Conservation (phyloP, 2,888 invertebrate genomes). For the Eupithecia inturbata region DNA sequence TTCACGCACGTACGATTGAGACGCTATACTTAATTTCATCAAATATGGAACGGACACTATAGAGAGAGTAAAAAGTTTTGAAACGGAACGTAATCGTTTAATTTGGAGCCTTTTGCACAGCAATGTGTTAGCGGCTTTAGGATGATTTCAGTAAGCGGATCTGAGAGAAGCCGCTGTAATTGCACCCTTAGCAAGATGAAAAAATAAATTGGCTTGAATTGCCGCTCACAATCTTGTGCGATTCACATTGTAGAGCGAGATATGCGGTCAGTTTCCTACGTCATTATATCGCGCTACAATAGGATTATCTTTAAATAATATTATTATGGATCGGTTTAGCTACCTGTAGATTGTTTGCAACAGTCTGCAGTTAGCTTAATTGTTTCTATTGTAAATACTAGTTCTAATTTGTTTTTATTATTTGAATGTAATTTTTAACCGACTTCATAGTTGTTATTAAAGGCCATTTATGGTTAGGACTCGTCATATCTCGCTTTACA, state of each 20-base stretch:
- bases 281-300: not conserved
- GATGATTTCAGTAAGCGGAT: slow-evolving; percentile 39
- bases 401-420: too few relatives aligned
- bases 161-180: slow-evolving; percentile 36
- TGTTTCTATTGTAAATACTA: too few relatives aligned
- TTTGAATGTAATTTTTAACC: too few relatives aligned
- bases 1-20: not conserved
- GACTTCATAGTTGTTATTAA: too few relatives aligned
- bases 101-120: too few relatives aligned
- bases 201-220: slow-evolving; percentile 43
- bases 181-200: slow-evolving; percentile 42
- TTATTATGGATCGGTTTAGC: too few relatives aligned
- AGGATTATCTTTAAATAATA: not conserved
- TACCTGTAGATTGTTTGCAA: too few relatives aligned
- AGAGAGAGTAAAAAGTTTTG: too few relatives aligned
- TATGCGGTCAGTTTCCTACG: not conserved
- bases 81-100: not conserved
- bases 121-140: slow-evolving; percentile 6
- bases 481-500: too few relatives aligned
- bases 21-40: not conserved
- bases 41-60: not conserved
- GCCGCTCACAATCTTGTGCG: slow-evolving; percentile 33
- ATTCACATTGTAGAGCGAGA: slow-evolving; percentile 19
- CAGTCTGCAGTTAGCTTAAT: too few relatives aligned
- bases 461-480: too few relatives aligned